These are phyloP conservation scores for Eurytoma adleriae DNA, from an alignment of 2,888 invertebrate species.

Conservation along the genomic window DNA sequence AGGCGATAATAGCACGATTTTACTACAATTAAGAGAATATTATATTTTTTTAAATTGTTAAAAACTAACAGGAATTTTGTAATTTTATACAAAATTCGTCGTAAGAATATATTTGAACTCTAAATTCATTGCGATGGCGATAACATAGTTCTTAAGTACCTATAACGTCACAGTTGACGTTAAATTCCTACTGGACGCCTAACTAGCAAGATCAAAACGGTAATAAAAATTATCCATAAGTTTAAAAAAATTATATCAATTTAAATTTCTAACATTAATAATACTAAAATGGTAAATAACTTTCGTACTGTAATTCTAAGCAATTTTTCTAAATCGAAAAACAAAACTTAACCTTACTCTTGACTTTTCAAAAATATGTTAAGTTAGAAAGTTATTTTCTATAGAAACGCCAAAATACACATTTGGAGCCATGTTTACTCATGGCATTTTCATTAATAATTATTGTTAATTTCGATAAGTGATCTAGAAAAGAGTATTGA, in stretches of 20 bases:
- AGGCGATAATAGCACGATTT: no score
- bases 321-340: neutral
- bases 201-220: neutral
- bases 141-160: conserved; percentile 10
- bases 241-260: neutral
- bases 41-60: no score
- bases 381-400: neutral
- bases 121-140: neutral
- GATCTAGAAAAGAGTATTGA: neutral
- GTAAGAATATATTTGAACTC: neutral
- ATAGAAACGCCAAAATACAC: neutral
- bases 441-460: neutral
- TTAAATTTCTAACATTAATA: neutral
- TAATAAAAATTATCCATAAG: neutral
- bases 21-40: no score
- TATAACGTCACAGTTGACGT: conserved; percentile 7
- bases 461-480: no score
- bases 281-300: neutral
- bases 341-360: conserved; percentile 50
- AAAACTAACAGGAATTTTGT: no score
- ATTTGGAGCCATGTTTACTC: neutral
- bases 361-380: conserved; percentile 3
- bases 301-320: neutral
- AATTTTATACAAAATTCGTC: no score
- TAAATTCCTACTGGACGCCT: neutral